A percentile compares a stretch with the other conserved stretches of the same genome.
Conservation (phyloP, 2,113 vertebrate species). For the Triplophysa dalaica region DNA sequence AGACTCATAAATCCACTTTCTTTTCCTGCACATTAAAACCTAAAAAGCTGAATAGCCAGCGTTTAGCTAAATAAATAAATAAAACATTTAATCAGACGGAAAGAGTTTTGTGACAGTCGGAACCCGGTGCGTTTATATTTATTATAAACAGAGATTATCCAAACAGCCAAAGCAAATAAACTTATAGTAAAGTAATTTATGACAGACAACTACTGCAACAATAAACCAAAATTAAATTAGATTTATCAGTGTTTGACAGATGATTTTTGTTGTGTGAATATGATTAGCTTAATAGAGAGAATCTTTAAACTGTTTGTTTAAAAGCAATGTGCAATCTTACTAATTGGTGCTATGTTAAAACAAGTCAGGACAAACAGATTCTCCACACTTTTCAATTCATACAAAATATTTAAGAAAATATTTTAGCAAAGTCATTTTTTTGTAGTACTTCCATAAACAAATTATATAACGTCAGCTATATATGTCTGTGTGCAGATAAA, state of each 20-base stretch:
- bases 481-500: conserved; percentile 4
- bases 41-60: not conserved
- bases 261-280: not conserved
- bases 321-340: not conserved
- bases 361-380: no score
- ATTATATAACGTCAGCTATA: not conserved
- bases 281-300: not conserved
- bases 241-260: conserved; percentile 10
- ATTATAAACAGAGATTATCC: conserved; percentile 10
- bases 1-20: conserved; percentile 10
- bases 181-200: not conserved
- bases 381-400: no score
- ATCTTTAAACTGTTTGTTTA: conserved; percentile 13
- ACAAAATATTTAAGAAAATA: no score
- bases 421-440: not conserved
- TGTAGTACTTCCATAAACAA: not conserved
- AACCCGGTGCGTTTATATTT: not conserved
- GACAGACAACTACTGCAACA: not conserved
- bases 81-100: not conserved
- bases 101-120: not conserved
- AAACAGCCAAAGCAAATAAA: conserved; percentile 9
- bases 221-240: not conserved
- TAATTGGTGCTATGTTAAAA: not conserved
- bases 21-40: not conserved
- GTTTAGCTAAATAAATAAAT: not conserved